Evolutionary conservation across 2,113 vertebrate species (phyloP).

Genomic region (Gallinago media): DNA sequence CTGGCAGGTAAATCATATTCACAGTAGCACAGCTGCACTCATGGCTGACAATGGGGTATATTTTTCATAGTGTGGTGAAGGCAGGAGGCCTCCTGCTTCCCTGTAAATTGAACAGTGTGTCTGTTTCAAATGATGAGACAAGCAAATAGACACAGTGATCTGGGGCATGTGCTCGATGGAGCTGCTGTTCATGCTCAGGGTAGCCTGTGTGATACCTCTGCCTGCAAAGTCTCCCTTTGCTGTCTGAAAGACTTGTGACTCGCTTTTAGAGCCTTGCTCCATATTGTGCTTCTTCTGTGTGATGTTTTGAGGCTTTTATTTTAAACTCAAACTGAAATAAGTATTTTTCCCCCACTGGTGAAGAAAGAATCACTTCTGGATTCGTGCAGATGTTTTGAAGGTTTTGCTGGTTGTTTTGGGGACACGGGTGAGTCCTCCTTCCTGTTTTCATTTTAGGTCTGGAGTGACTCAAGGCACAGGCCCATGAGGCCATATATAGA

Average conservation of each 20-base stretch:
- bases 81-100: slow-evolving; percentile 18
- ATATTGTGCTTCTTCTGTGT: not conserved
- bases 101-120: not conserved
- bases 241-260: not conserved
- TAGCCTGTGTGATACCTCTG: not conserved
- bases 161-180: not conserved
- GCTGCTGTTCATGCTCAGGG: slow-evolving; percentile 1
- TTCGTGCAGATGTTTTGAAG: not conserved
- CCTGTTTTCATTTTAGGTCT: not conserved
- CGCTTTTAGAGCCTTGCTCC: not conserved
- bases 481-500: not conserved
- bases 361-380: not conserved
- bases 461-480: not conserved
- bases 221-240: not conserved
- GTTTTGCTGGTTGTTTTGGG: not conserved
- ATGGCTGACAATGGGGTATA: slow-evolving; percentile 23
- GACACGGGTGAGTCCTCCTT: not conserved
- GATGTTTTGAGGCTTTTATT: not conserved
- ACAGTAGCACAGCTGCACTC: slow-evolving; percentile 1
- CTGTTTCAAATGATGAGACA: slow-evolving; percentile 6
- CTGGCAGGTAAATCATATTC: slow-evolving; percentile 52
- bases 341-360: not conserved
- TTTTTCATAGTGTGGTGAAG: slow-evolving; percentile 47
- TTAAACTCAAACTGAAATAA: not conserved
- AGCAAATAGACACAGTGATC: not conserved